Evolutionary conservation across 2,888 invertebrate genomes (phyloP).

Genomic region (Phrixothrix hirtus): DNA sequence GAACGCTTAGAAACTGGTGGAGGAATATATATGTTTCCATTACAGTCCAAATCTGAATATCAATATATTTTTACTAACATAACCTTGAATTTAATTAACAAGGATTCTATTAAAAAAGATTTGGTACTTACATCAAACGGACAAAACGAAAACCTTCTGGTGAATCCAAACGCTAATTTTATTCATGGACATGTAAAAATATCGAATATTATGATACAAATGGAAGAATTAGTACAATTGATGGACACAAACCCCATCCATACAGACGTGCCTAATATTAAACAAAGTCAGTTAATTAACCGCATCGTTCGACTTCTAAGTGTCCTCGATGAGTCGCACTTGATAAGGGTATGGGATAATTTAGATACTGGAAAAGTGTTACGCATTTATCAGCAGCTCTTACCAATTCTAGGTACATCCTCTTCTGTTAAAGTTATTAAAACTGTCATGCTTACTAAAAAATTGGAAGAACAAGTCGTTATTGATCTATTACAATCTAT

Average conservation of each 20-base stretch:
- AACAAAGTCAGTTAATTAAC: conserved; percentile 49
- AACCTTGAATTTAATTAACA: conserved; percentile 46
- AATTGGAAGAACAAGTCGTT: no score
- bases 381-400: no score
- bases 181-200: conserved; percentile 42
- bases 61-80: conserved; percentile 54
- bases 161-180: conserved; percentile 29
- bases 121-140: conserved; percentile 27
- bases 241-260: conserved; percentile 49
- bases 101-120: conserved; percentile 35
- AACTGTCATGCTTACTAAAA: no score
- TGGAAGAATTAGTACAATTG: conserved; percentile 48
- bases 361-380: no score
- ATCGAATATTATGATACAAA: conserved; percentile 42
- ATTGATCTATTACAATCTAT: no score
- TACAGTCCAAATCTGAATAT: conserved; percentile 43
- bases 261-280: conserved; percentile 45
- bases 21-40: conserved; percentile 41
- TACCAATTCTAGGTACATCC: no score
- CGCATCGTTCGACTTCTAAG: no score
- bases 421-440: no score
- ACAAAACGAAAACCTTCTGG: conserved; percentile 38
- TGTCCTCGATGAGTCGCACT: no score
- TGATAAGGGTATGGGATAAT: no score
- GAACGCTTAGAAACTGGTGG: conserved; percentile 40